phyloP scores from a whole-genome alignment of 2,113 vertebrate genomes.

The Balaeniceps rex region DNA sequence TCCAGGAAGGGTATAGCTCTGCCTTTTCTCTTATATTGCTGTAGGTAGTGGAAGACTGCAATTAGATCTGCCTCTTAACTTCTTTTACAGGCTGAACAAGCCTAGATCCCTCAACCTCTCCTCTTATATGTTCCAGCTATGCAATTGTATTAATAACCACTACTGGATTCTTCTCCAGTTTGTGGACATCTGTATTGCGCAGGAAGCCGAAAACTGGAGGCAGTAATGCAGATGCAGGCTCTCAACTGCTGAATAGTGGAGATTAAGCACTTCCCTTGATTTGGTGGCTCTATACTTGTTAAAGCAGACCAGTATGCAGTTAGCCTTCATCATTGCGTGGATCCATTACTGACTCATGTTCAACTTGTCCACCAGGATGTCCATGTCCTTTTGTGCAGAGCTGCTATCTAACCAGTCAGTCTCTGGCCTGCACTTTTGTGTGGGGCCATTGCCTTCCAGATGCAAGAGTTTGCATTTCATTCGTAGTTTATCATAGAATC shows the following conservation, averaged over 20 bases:
- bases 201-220: not conserved
- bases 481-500: no score
- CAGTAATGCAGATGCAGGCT: not conserved
- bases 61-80: not conserved
- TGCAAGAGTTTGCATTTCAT: not conserved
- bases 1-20: not conserved
- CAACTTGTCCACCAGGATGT: not conserved
- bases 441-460: not conserved
- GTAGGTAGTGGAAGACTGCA: not conserved
- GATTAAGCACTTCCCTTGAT: not conserved
- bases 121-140: not conserved
- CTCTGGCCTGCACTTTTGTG: not conserved
- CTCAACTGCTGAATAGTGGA: not conserved
- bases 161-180: not conserved
- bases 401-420: not conserved
- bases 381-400: not conserved
- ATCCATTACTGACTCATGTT: not conserved
- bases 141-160: not conserved
- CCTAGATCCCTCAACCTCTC: not conserved
- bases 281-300: not conserved
- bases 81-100: not conserved
- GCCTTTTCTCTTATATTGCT: not conserved
- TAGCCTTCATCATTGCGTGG: not conserved
- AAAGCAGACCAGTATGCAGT: not conserved
- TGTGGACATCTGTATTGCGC: not conserved